These are phyloP conservation scores for Stenodera caucasica DNA, from an alignment of 2,888 invertebrate genomes.

Conservation along the genomic window DNA sequence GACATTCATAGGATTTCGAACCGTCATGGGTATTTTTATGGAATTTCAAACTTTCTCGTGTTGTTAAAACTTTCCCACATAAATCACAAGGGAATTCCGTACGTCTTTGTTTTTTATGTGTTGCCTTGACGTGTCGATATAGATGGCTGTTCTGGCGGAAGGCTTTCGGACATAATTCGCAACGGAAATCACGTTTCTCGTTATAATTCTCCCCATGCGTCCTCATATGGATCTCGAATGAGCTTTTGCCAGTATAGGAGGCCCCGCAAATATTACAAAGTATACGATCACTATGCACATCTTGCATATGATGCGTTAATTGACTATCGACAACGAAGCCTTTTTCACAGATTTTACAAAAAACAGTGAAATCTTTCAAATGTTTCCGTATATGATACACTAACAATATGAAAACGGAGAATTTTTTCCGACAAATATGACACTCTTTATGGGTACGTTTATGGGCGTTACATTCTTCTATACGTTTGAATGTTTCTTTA, in stretches of 20 bases:
- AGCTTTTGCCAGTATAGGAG: background rate
- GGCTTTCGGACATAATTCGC: background rate
- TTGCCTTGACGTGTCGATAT: conserved; percentile 18
- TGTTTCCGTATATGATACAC: conserved; percentile 60
- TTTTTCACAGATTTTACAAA: conserved; percentile 51
- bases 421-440: background rate
- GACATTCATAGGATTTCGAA: conserved; percentile 46
- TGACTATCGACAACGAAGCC: conserved; percentile 43
- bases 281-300: background rate
- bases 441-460: background rate
- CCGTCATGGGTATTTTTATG: conserved; percentile 55
- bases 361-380: conserved; percentile 58
- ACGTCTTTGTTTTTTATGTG: background rate
- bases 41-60: conserved; percentile 36
- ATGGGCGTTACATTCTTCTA: background rate
- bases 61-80: conserved; percentile 45
- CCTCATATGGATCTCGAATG: background rate
- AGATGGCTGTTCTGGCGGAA: background rate
- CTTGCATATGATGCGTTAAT: conserved; percentile 41
- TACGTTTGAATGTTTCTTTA: background rate
- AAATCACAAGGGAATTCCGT: conserved; percentile 35
- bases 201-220: background rate
- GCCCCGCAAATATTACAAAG: background rate
- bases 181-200: background rate
- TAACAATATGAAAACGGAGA: background rate